Conservation (phyloP, 2,797 vertebrate genomes). For the Vespertilio murinus region DNA sequence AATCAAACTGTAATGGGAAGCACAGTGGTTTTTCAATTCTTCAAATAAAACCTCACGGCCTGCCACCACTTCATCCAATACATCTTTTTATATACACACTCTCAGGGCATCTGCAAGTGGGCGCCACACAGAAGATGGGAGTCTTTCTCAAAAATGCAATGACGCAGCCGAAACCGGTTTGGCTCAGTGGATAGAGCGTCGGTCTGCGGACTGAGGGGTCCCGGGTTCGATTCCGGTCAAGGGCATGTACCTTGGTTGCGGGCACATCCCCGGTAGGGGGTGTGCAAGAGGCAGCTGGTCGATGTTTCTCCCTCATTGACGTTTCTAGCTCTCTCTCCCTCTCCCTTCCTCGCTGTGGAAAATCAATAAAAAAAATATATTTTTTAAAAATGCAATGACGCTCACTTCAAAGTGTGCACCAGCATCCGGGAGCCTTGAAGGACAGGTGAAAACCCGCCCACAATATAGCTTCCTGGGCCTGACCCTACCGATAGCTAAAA, state of each 20-base stretch:
- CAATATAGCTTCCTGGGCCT: not conserved
- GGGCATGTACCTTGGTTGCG: too few relatives aligned
- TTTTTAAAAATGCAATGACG: not conserved
- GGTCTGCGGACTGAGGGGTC: too few relatives aligned
- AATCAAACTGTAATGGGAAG: not conserved
- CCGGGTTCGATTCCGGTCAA: too few relatives aligned
- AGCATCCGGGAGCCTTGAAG: not conserved
- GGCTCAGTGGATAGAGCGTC: too few relatives aligned
- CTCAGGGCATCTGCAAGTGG: not conserved
- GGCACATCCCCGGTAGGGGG: too few relatives aligned
- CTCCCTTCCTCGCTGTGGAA: too few relatives aligned
- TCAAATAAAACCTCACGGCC: not conserved
- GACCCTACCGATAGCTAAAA: not conserved
- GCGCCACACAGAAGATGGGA: not conserved
- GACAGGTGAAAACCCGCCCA: not conserved
- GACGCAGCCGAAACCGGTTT: too few relatives aligned
- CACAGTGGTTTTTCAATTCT: not conserved
- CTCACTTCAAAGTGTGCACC: not conserved
- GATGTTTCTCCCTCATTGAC: too few relatives aligned
- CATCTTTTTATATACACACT: not conserved
- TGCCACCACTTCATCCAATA: not conserved
- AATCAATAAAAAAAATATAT: too few relatives aligned
- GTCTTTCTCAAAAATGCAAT: not conserved
- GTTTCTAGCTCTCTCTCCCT: too few relatives aligned
- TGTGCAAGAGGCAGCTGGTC: too few relatives aligned